Evolutionary conservation across 2,113 vertebrate species (phyloP), one percentile per base, ranked within the genome.

Genomic region (Todiramphus saurophagus): DNA sequence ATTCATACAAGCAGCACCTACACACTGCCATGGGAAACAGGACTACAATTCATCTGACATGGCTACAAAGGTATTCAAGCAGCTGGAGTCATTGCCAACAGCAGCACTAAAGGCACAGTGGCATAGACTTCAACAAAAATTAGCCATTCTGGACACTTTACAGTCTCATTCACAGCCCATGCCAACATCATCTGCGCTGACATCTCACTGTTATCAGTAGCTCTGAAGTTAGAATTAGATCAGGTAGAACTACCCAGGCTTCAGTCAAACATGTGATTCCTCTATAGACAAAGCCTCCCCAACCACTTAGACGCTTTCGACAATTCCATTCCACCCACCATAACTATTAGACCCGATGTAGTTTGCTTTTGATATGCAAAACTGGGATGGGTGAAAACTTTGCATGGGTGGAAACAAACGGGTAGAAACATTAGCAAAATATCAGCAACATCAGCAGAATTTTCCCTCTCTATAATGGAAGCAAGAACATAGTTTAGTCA

Each of bases 321-420:
- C 89, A 85, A 73, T 92, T 94, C 80, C 91, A 93, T 89, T 93
- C 74, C 94, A 92, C 73, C 94, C 94, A 83, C 90, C 63, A 16
- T 12, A 67, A 53, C 93, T 78, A 92, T 96, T 28, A 96, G 85
- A 77, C 74, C 75, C 33, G 31, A 86, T 55, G 83, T 63, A 92
- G 77, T 86, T 46, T n/a, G 77, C 87, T 94, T 97, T 95, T 94
- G 89, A 92, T 91, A 95, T 77, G 91, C 85, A 96, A 94, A 97
- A 95, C 59, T 67, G 67, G 39, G 55, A 69, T 12, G 87, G 75
- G 67, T 79, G 82, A 83, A 95, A 94, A 94, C 86, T 93, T 96
- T 78, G 89, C 86, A 93, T 64, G 89, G 90, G 94, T 91, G 97
- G 94, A 94, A 97, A 95, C 44, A 92, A 97, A 89, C 43, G 82